Base-by-base conservation (phyloP, 2,797 vertebrate genomes). In the Petrocephalus sullivani region DNA sequence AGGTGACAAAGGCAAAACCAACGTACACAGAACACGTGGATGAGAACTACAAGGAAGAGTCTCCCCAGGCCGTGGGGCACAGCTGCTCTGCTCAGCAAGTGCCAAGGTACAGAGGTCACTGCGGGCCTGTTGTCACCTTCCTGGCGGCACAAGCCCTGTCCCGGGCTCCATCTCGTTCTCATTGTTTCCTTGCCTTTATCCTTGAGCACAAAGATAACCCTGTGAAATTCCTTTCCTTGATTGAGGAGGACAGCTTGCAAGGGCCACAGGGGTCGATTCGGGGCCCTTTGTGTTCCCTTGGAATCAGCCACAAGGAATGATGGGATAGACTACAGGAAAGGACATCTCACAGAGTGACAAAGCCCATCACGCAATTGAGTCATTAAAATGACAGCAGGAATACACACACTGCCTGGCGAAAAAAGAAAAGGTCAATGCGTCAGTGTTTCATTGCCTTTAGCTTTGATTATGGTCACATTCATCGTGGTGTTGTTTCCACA, bases 171-270 rank as follows among this genome's bases (percentile, higher is more conserved):
- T 92, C 89, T 86, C 86, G 75, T 89, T 92, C 4, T 89, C 49
- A 88, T 90, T 81, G 87, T 89, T 84, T 90, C 90, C 89, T 88
- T 88, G 60, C 41, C 53, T 88, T 86, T 88, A 71, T 88, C 88
- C 61, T 88, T 75, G 88, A 85, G 90, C 21, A 56, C 53, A 85
- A 92, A 93, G 92, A 93, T 93, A 91, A 90, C 91, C 90, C 87
- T 92, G 91, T 91, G 89, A 91, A 91, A 90, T 88, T 58, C 81
- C 89, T 87, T 41, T 56, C 88, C 51, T 9, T 78, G 78, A 91
- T 88, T 89, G 88, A 88, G 88, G 28, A 88, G 88, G 82, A 57
- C 88, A 88, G 82, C 82, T 86, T 88, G 88, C 56, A 51, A 16
- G 21, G n/a, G 21, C 49, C 49, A 54, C 23, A 7, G 6, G 46